A percentile compares a stretch with the other conserved stretches of the same genome.
phyloP scores from a whole-genome alignment of 2,113 vertebrate genomes.

The Oryzias javanicus region DNA sequence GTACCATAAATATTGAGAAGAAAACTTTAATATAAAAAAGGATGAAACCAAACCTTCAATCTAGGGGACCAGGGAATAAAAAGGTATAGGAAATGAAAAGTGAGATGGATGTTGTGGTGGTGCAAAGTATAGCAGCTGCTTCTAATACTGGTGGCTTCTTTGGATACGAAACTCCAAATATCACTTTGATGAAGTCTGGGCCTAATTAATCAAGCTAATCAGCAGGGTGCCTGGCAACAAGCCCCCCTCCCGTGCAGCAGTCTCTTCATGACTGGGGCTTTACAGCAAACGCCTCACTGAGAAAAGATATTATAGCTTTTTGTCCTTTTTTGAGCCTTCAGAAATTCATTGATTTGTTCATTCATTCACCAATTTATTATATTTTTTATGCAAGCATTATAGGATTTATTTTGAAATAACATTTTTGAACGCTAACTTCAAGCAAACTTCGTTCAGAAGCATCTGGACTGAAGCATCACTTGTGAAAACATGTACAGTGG shows the following conservation, averaged over 20 bases:
- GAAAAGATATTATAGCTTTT: slow-evolving; percentile 22
- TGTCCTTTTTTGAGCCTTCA: slow-evolving; percentile 13
- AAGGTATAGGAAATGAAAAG: not conserved
- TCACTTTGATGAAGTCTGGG: slow-evolving; percentile 60
- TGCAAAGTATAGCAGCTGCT: slow-evolving; percentile 38
- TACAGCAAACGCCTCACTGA: slow-evolving; percentile 43
- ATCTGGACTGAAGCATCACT: too few species aligned
- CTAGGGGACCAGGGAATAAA: too few species aligned
- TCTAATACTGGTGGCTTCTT: slow-evolving; percentile 33
- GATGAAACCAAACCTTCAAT: too few species aligned
- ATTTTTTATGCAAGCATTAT: too few species aligned
- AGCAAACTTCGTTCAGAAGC: too few species aligned
- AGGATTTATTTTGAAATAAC: too few species aligned
- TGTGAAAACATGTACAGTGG: too few species aligned
- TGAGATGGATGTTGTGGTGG: slow-evolving; percentile 31
- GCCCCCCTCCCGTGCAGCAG: slow-evolving; percentile 41
- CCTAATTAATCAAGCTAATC: slow-evolving; percentile 70
- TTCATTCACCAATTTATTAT: too few species aligned
- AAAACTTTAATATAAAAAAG: too few species aligned
- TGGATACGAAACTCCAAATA: slow-evolving; percentile 65
- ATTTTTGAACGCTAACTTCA: too few species aligned
- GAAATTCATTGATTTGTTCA: too few species aligned
- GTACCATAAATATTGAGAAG: too few species aligned
- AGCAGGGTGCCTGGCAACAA: slow-evolving; percentile 53
- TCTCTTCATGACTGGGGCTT: slow-evolving; percentile 42